Base-by-base conservation (phyloP, 2,113 vertebrate species). In the Gobius niger region DNA sequence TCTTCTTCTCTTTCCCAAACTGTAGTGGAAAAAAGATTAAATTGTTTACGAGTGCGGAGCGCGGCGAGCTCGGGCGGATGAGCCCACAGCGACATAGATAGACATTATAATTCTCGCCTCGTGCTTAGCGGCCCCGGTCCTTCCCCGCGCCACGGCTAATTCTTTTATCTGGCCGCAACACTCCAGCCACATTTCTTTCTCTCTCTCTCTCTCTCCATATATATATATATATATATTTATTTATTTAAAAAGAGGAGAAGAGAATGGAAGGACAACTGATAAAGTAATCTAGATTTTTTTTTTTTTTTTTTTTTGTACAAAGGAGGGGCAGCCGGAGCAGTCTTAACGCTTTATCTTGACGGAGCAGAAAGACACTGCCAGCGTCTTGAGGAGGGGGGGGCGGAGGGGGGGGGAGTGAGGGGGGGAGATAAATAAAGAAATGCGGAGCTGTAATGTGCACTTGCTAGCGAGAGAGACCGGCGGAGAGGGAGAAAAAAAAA, bases 101-200 rank as follows among this genome's bases (percentile, higher is more conserved):
- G 94, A 96, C 96, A 96, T 95, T 95, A 93, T 96, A 97, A 98
- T 98, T 97, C 94, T 92, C 93, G 72, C 89, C 93, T 94, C 14
- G 93, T 95, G 95, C 94, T 96, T 93, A 92, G 91, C 89, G 24
- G 91, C 91, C 92, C 89, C 70, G 81, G 92, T 94, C 93, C 24
- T 34, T 94, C 93, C 91, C 91, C 92, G 91, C 93, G 93, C 93
- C 93, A 94, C 94, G 93, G 92, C 95, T 98, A 98, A 98, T 97
- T 98, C 96, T 98, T 98, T 98, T 98, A 98, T 98, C 96, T 98
- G 96, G 94, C 95, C 95, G 92, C 93, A 96, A 96, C 96, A 98
- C 96, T 96, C 95, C 95, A 95, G 94, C 95, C 94, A 94, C 94
- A 95, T 95, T 95, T 90, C 94, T 72, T 34, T 34, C 24, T 34